Percentiles rank a stretch among this genome's conserved stretches.
Conservation (phyloP, 2,113 vertebrate genomes). For the Pomatorhinus ruficollis region DNA sequence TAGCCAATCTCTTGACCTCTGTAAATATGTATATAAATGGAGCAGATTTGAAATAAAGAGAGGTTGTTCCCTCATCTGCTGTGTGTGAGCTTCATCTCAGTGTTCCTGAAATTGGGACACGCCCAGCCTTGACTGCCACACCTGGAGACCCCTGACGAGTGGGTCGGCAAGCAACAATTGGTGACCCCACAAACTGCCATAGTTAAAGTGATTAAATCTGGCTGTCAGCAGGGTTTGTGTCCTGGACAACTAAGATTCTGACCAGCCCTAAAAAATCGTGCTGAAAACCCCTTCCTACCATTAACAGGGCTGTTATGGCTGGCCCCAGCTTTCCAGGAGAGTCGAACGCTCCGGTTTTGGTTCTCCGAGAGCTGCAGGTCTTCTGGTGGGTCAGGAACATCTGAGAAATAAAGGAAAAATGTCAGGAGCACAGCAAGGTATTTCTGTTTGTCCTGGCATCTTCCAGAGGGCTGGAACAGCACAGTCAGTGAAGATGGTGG, state of each 20-base stretch:
- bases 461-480: not conserved
- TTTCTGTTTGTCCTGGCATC: not conserved
- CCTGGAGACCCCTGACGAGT: too few relatives aligned
- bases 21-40: too few relatives aligned
- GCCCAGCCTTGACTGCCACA: too few relatives aligned
- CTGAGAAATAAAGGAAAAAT: constrained; percentile 60
- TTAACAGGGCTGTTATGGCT: constrained; percentile 86
- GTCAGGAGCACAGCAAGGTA: not conserved
- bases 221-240: not conserved
- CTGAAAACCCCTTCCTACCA: constrained; percentile 73
- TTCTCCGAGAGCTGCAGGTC: constrained; percentile 83
- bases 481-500: not conserved
- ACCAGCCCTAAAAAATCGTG: not conserved
- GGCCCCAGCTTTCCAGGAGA: constrained; percentile 88
- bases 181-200: too few relatives aligned
- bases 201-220: not conserved
- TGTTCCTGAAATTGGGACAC: too few relatives aligned
- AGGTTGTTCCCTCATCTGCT: too few relatives aligned
- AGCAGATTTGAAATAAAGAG: too few relatives aligned
- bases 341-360: constrained; percentile 82
- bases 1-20: too few relatives aligned
- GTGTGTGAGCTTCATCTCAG: too few relatives aligned
- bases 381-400: constrained; percentile 87
- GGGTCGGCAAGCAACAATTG: too few relatives aligned
- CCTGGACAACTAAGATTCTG: not conserved